A percentile compares a stretch with the other conserved stretches of the same genome.
Conservation (phyloP, 2,888 invertebrate genomes). For the Drosophila trichaetosa region DNA sequence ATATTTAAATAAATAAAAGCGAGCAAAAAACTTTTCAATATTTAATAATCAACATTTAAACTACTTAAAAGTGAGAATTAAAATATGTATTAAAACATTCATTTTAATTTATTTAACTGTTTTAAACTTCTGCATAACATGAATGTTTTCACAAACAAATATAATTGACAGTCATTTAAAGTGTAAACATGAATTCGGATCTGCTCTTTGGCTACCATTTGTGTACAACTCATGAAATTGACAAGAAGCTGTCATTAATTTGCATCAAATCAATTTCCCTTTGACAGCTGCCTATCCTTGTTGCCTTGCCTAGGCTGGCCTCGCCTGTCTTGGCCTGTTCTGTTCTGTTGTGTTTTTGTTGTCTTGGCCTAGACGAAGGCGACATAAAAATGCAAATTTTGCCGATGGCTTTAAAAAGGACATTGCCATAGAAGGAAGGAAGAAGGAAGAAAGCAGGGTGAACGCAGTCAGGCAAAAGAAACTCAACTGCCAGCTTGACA, state of each 20-base stretch:
- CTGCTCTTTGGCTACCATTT: constrained; percentile 4
- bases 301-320: neutral
- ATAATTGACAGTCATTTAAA: constrained; percentile 7
- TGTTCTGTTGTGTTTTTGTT: constrained; percentile 9
- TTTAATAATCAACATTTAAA: neutral
- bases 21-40: neutral
- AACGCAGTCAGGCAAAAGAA: constrained; percentile 7
- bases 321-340: neutral
- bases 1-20: neutral
- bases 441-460: neutral
- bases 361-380: constrained; percentile 34
- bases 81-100: neutral
- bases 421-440: constrained; percentile 11
- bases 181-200: constrained; percentile 43
- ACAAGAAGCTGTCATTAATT: constrained; percentile 80
- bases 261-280: constrained; percentile 79
- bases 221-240: constrained; percentile 53
- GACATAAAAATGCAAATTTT: constrained; percentile 77
- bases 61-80: neutral
- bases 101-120: too few species aligned
- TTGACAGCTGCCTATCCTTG: constrained; percentile 63
- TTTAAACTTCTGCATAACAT: neutral
- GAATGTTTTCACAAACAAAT: neutral
- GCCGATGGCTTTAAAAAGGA: constrained; percentile 48
- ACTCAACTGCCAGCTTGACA: constrained; percentile 41